phyloP scores from a whole-genome alignment of 1,140 invertebrate genomes.

The Gonioctena quinquepunctata region DNA sequence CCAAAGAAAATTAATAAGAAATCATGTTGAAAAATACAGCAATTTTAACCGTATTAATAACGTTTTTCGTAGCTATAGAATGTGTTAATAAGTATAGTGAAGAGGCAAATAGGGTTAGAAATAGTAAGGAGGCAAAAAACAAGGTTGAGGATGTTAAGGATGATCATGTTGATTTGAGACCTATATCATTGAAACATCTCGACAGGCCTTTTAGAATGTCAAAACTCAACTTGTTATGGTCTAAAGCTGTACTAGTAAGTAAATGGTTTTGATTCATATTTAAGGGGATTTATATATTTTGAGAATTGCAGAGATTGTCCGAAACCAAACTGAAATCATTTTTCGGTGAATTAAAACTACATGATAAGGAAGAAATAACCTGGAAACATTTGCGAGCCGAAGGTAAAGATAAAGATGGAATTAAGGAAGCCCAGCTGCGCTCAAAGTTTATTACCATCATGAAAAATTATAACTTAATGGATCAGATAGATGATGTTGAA shows the following conservation, averaged over 20 bases:
- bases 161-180: slow-evolving; percentile 35
- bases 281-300: not conserved
- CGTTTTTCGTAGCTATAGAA: not conserved
- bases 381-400: slow-evolving; percentile 82
- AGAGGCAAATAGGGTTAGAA: slow-evolving; percentile 36
- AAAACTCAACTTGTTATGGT: slow-evolving; percentile 54
- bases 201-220: slow-evolving; percentile 53
- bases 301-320: slow-evolving; percentile 70
- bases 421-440: slow-evolving; percentile 80
- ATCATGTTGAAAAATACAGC: no score
- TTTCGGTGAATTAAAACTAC: slow-evolving; percentile 86
- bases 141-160: slow-evolving; percentile 14
- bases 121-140: not conserved
- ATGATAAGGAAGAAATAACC: slow-evolving; percentile 88
- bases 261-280: not conserved
- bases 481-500: slow-evolving; percentile 76
- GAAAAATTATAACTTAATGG: slow-evolving; percentile 77
- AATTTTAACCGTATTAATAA: no score
- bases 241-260: slow-evolving; percentile 51
- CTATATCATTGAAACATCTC: slow-evolving; percentile 47
- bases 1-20: no score
- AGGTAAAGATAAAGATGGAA: slow-evolving; percentile 82
- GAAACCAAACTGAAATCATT: slow-evolving; percentile 83
- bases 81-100: slow-evolving; percentile 49
- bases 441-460: slow-evolving; percentile 82